phyloP scores from a whole-genome alignment of 2,888 invertebrate species.

The Drosophila diplacantha region DNA sequence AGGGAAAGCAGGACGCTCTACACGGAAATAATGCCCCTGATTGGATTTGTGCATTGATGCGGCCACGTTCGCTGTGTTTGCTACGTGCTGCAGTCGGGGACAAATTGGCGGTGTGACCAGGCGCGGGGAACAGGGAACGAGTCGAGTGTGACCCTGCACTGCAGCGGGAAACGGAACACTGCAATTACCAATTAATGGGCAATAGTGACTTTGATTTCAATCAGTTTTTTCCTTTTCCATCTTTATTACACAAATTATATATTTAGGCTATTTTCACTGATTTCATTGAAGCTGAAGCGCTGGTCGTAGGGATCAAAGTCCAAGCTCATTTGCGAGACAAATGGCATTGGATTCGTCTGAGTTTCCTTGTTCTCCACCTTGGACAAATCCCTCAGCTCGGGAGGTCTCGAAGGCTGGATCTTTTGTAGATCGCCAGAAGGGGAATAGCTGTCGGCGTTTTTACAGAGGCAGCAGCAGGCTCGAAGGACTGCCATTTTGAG shows the following conservation, averaged over 20 bases:
- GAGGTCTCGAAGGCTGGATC: background rate
- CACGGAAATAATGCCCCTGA: constrained; percentile 58
- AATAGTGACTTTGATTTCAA: background rate
- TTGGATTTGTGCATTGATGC: constrained; percentile 60
- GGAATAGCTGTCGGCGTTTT: background rate
- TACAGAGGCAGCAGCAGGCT: background rate
- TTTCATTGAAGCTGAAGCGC: constrained; percentile 29
- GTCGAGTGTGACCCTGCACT: constrained; percentile 28
- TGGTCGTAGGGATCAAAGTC: constrained; percentile 56
- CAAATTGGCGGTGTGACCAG: constrained; percentile 33
- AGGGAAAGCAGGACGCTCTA: constrained; percentile 4
- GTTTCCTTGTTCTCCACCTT: background rate
- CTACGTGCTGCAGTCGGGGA: constrained; percentile 37
- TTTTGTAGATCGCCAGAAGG: background rate
- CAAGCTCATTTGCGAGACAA: constrained; percentile 42
- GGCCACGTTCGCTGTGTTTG: constrained; percentile 37
- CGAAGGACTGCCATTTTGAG: constrained; percentile 4
- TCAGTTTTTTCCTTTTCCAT: background rate
- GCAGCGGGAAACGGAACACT: constrained; percentile 4
- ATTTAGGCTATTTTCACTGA: background rate
- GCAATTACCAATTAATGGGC: constrained; percentile 12
- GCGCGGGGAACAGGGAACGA: background rate
- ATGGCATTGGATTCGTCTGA: constrained; percentile 2
- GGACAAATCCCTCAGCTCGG: background rate
- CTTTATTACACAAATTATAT: background rate